phyloP scores from a whole-genome alignment of 30 jellyfish, hydroid and myxozoan species.

The Phacellophora camtschatica region DNA sequence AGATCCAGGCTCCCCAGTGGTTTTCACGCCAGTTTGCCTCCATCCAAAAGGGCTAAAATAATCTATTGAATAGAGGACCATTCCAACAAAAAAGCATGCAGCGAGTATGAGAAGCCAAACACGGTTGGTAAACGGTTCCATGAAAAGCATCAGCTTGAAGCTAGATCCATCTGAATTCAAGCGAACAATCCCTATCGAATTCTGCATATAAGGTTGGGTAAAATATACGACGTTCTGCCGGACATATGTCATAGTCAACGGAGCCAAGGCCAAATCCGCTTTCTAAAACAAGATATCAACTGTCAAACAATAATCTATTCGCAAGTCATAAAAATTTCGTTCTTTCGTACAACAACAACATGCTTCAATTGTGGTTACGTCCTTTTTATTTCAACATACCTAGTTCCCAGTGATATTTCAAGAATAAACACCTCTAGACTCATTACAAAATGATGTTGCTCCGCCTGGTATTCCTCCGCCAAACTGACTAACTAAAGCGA shows the following conservation, averaged over 20 bases:
- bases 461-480: no score
- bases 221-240: slow-evolving; percentile 29
- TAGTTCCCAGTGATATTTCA: no score
- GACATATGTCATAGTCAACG: slow-evolving; percentile 29
- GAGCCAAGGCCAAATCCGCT: slow-evolving; percentile 67
- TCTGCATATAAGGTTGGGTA: slow-evolving; percentile 37
- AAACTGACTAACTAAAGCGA: no score
- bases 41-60: slow-evolving; percentile 61
- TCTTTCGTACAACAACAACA: no score
- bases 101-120: slow-evolving; percentile 36
- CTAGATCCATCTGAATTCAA: background rate
- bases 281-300: no score
- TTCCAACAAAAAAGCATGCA: slow-evolving; percentile 17
- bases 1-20: slow-evolving; percentile 30
- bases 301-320: no score
- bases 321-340: no score
- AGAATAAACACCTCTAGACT: no score
- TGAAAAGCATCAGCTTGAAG: slow-evolving; percentile 33
- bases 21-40: slow-evolving; percentile 20
- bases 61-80: slow-evolving; percentile 25
- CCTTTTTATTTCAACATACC: no score
- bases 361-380: no score
- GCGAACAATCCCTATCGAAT: background rate
- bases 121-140: slow-evolving; percentile 41
- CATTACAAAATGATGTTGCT: no score